Conservation (phyloP, 2,888 invertebrate genomes). For the Bellardia bayeri region DNA sequence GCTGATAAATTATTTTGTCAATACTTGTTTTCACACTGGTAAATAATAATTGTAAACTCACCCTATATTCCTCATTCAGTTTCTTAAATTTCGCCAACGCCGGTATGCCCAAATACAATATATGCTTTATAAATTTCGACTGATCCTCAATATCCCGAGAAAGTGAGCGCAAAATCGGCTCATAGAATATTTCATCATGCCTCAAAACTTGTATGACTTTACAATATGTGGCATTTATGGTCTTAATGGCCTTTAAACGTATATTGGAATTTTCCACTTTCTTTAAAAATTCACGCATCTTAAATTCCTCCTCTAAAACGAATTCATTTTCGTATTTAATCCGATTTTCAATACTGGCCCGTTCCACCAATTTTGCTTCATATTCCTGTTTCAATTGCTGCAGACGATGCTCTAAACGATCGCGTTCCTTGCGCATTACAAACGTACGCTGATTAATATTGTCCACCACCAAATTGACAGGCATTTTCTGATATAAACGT, state of each 20-base stretch:
- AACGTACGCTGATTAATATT: slow-evolving; percentile 83
- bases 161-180: slow-evolving; percentile 82
- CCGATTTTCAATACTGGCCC: slow-evolving; percentile 80
- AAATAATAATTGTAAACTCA: slow-evolving; percentile 58
- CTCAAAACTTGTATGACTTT: slow-evolving; percentile 80
- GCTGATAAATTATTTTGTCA: too few species aligned
- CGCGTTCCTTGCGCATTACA: slow-evolving; percentile 82
- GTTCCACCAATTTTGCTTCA: slow-evolving; percentile 78
- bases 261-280: slow-evolving; percentile 82
- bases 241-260: slow-evolving; percentile 81
- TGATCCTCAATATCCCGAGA: slow-evolving; percentile 83
- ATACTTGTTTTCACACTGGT: too few species aligned
- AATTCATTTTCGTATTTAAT: slow-evolving; percentile 82
- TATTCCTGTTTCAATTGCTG: slow-evolving; percentile 78
- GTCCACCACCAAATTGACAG: slow-evolving; percentile 80
- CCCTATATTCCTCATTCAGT: slow-evolving; percentile 79
- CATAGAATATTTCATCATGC: slow-evolving; percentile 83
- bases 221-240: slow-evolving; percentile 81
- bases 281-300: slow-evolving; percentile 78
- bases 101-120: slow-evolving; percentile 82
- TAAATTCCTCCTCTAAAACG: slow-evolving; percentile 80
- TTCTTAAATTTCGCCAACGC: slow-evolving; percentile 80
- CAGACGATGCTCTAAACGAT: slow-evolving; percentile 80
- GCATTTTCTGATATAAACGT: slow-evolving; percentile 82
- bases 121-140: slow-evolving; percentile 81